Conservation (phyloP, 2,113 vertebrate species). For the Scophthalmus maximus region DNA sequence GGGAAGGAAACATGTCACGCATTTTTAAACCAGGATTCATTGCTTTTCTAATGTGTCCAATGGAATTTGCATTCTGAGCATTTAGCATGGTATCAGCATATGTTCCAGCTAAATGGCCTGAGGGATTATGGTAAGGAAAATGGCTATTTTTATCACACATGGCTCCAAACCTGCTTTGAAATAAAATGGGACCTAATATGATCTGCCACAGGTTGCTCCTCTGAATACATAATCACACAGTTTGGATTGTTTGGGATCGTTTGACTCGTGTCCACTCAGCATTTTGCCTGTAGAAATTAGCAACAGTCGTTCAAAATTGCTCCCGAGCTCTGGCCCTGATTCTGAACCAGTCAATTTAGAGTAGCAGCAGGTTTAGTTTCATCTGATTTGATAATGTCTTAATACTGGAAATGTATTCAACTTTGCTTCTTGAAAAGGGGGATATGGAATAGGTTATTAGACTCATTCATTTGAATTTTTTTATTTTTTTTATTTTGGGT, state of each 20-base stretch:
- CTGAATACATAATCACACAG: conserved; percentile 56
- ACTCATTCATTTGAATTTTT: conserved; percentile 5
- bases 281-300: conserved; percentile 40
- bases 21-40: conserved; percentile 57
- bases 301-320: conserved; percentile 46
- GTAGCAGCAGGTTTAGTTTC: neutral
- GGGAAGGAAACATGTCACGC: conserved; percentile 36
- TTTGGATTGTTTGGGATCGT: conserved; percentile 41
- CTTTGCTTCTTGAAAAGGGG: neutral
- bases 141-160: conserved; percentile 60
- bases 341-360: conserved; percentile 27
- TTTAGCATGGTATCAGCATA: conserved; percentile 65
- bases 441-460: conserved; percentile 8
- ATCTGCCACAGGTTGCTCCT: conserved; percentile 28
- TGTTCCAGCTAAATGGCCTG: conserved; percentile 54
- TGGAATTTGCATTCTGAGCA: conserved; percentile 64
- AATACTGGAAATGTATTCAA: conserved; percentile 31
- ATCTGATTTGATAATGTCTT: conserved; percentile 12
- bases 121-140: conserved; percentile 68
- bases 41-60: conserved; percentile 53
- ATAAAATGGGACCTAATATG: conserved; percentile 39
- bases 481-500: conserved; percentile 4
- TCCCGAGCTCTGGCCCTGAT: conserved; percentile 9
- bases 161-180: conserved; percentile 47
- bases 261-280: conserved; percentile 46